Conservation (phyloP, 2,113 vertebrate genomes). For the Eonycteris spelaea region DNA sequence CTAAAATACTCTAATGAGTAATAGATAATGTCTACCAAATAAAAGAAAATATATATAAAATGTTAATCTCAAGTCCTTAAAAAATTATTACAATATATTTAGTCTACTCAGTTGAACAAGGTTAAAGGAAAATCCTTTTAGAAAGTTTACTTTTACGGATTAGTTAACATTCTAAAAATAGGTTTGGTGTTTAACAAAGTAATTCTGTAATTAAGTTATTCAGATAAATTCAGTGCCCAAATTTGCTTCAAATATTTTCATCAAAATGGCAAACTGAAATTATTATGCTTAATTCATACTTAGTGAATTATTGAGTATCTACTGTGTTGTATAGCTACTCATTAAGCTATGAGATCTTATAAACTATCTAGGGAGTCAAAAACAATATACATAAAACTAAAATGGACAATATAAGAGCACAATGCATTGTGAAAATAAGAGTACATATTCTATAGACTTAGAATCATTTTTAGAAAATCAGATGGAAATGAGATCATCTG, state of each 20-base stretch:
- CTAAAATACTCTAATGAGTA: background rate
- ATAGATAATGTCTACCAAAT: background rate
- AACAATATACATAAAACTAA: constrained; percentile 12
- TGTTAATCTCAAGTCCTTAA: background rate
- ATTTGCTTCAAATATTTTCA: background rate
- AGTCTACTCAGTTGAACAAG: background rate
- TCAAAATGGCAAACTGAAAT: constrained; percentile 9
- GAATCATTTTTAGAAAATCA: background rate
- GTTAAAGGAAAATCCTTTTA: background rate
- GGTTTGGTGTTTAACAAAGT: background rate
- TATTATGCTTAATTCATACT: background rate
- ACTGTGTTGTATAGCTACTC: background rate
- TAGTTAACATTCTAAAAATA: constrained; percentile 29
- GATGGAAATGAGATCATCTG: background rate
- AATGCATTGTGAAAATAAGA: constrained; percentile 13
- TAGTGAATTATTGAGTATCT: constrained; percentile 7
- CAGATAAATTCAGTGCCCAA: background rate
- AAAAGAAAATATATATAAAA: background rate
- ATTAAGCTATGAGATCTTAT: background rate
- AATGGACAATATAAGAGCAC: background rate
- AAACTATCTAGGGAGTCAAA: background rate
- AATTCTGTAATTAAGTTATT: constrained; percentile 6
- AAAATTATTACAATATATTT: background rate
- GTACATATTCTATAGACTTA: background rate
- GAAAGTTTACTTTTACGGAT: background rate